Evolutionary conservation across 2,797 vertebrate genomes (phyloP).

Genomic region (Paratrypauchen microcephalus): DNA sequence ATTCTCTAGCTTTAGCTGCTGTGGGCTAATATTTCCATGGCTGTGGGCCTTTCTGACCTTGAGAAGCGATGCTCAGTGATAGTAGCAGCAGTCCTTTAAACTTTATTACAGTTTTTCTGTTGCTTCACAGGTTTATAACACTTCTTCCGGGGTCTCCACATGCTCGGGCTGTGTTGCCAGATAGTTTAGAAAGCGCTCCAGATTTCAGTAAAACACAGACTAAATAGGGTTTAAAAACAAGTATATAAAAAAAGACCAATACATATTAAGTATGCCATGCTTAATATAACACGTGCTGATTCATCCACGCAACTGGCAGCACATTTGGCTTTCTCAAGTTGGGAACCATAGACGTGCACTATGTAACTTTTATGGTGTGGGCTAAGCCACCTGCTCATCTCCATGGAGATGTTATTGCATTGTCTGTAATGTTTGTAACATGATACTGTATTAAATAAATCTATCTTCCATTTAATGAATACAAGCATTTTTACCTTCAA

Average conservation of each 20-base stretch:
- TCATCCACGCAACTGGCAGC: too few species aligned
- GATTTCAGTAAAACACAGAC: not conserved
- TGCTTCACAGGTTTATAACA: not conserved
- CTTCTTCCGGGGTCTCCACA: not conserved
- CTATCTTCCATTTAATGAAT: too few species aligned
- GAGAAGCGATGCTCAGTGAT: constrained; percentile 14
- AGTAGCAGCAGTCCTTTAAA: constrained; percentile 10
- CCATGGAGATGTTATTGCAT: too few species aligned
- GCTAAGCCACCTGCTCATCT: not conserved
- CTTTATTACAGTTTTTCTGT: constrained; percentile 6
- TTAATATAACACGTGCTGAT: not conserved
- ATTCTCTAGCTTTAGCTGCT: not conserved
- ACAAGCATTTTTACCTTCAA: too few species aligned
- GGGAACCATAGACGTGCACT: not conserved
- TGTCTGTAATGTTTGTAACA: too few species aligned
- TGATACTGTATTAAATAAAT: too few species aligned
- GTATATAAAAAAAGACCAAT: too few species aligned
- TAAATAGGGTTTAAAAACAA: too few species aligned
- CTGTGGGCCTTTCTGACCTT: constrained; percentile 52
- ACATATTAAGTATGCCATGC: not conserved
- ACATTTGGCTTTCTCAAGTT: too few species aligned
- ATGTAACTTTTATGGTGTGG: not conserved
- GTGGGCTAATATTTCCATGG: too few species aligned
- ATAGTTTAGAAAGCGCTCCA: constrained; percentile 1
- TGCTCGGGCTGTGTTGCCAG: constrained; percentile 16